Conservation (phyloP, 2,888 invertebrate genomes). For the Cybosia mesomella region DNA sequence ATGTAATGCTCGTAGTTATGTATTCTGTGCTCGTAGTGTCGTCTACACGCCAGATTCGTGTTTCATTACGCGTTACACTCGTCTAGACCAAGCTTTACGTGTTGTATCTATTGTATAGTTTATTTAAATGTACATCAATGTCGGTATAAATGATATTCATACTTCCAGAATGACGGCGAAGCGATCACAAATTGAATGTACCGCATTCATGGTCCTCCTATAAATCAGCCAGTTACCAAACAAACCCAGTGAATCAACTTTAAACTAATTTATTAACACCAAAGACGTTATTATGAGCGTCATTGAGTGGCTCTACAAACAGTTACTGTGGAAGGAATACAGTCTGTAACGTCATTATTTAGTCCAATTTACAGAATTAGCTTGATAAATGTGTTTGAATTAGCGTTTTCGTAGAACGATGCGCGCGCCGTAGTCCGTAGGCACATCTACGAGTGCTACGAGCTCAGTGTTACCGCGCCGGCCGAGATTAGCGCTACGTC, state of each 20-base stretch:
- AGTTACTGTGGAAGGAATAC: conserved; percentile 66
- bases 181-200: conserved; percentile 54
- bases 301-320: conserved; percentile 70
- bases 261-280: conserved; percentile 74
- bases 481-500: conserved; percentile 58
- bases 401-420: conserved; percentile 77
- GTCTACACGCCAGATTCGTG: no score
- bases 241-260: conserved; percentile 64
- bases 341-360: conserved; percentile 80
- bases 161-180: conserved; percentile 19
- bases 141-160: not conserved
- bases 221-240: conserved; percentile 54
- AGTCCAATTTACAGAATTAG: conserved; percentile 84
- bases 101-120: not conserved
- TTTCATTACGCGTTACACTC: no score
- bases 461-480: conserved; percentile 70
- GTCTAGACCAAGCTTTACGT: not conserved
- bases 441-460: conserved; percentile 56
- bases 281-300: conserved; percentile 71
- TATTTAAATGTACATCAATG: not conserved
- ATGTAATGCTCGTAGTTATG: no score
- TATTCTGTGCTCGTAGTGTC: no score
- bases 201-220: conserved; percentile 50
- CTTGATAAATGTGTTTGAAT: conserved; percentile 84
- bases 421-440: conserved; percentile 81